phyloP scores from a whole-genome alignment of 1,140 invertebrate species.

The Vanessa tameamea region DNA sequence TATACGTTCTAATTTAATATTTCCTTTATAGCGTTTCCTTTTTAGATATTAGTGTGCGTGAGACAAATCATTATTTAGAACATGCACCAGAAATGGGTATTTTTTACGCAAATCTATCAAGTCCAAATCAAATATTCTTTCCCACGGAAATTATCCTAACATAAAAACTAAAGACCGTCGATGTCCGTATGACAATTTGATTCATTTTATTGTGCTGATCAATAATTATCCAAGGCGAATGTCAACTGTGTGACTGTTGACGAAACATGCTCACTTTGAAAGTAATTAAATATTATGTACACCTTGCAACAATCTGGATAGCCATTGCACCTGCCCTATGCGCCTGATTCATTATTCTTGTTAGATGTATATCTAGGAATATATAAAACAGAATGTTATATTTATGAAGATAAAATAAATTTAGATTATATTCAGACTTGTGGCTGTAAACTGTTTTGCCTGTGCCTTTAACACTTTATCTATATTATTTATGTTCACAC shows the following conservation, averaged over 20 bases:
- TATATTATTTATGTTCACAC: no score
- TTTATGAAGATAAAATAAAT: no score
- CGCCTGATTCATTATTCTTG: not conserved
- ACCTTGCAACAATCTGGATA: not conserved
- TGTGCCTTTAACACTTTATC: no score
- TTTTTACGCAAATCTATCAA: not conserved
- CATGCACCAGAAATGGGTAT: not conserved
- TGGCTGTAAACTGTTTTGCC: no score
- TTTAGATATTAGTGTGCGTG: not conserved
- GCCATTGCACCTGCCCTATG: not conserved
- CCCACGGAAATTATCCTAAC: not conserved
- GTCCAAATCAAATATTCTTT: not conserved
- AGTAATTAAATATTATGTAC: slow-evolving; percentile 1
- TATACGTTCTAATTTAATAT: not conserved
- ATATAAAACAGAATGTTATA: not conserved
- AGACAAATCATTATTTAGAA: not conserved
- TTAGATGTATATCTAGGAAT: not conserved
- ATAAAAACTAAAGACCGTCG: not conserved
- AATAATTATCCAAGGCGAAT: not conserved
- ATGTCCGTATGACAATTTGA: not conserved
- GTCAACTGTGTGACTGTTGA: not conserved
- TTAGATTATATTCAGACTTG: no score
- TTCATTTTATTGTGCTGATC: not conserved
- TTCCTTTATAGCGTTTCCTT: slow-evolving; percentile 7
- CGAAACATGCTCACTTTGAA: not conserved